A percentile compares a stretch with the other conserved stretches of the same genome.
Conservation (phyloP, 2,113 vertebrate genomes). For the Neogobius melanostomus region DNA sequence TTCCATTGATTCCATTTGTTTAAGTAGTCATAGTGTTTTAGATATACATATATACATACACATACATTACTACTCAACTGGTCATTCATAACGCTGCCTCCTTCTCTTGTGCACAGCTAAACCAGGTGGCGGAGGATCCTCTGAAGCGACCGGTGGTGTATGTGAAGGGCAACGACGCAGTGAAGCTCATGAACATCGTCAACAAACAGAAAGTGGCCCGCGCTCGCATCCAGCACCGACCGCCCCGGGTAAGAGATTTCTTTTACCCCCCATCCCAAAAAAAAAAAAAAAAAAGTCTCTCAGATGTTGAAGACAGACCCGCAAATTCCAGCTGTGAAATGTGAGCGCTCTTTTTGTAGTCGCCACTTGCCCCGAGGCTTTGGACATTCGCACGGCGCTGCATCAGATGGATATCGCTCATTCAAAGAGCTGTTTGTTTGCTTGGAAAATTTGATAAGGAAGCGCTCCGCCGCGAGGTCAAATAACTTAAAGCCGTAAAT, state of each 20-base stretch:
- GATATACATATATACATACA: too few relatives aligned
- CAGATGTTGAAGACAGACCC: constrained; percentile 35
- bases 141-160: constrained; percentile 97
- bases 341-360: constrained; percentile 37
- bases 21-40: too few relatives aligned
- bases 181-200: constrained; percentile 98
- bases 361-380: constrained; percentile 28
- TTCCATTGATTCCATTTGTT: too few relatives aligned
- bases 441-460: constrained; percentile 60
- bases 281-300: constrained; percentile 6
- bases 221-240: constrained; percentile 93
- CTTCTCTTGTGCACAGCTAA: constrained; percentile 77
- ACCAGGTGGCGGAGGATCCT: constrained; percentile 92
- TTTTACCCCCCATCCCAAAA: neutral
- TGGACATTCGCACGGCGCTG: constrained; percentile 32
- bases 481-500: constrained; percentile 49
- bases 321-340: constrained; percentile 62
- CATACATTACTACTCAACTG: too few relatives aligned
- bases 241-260: constrained; percentile 81
- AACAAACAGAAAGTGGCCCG: constrained; percentile 99
- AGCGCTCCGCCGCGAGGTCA: constrained; percentile 50
- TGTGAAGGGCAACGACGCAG: constrained; percentile 96
- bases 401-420: constrained; percentile 56
- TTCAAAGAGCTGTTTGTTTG: constrained; percentile 68
- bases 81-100: neutral